Base-by-base conservation (phyloP, 2,888 invertebrate genomes). In the Tolmerus cingulatus region DNA sequence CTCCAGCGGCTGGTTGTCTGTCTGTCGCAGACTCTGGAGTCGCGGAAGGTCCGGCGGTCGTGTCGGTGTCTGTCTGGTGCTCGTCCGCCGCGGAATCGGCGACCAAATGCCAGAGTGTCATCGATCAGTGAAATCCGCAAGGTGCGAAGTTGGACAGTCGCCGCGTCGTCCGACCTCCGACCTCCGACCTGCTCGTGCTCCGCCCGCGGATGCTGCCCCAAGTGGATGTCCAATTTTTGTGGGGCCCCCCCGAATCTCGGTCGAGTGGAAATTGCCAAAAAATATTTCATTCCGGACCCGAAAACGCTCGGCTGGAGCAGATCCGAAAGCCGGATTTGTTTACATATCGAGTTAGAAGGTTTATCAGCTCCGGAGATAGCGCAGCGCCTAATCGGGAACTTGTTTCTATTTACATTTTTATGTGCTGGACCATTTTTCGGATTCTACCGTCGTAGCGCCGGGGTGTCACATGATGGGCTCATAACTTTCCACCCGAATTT, bases 91-190 rank as follows among this genome's bases (percentile, higher is more conserved):
- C 9, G 66, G 19, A 23, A 27, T 66, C 66, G 23, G 66, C 12
- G 23, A 14, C 43, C 12, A 66, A 55, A 81, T 84, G 66, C 74
- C 84, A 40, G 23, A 34, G 66, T 81, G 66, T 74, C 66, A 37
- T 46, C 66, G 55, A 74, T 84, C 84, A 66, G 66, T 66, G 66
- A 66, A 66, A 66, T 66, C 66, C 27, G 66, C 66, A 66, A 66
- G 66, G 66, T 66, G 66, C 66, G 27, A 66, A 66, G 12, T n/a
- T n/a, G 27, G 66, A 66, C 23, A 66, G 23, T 51, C 12, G 66
- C 66, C 23, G 66, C 66, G 23, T 14, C 14, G 43, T 46, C 16
- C 43, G 14, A 46, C 14, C 43, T 46, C 43, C 16, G 43, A 46
- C 4, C 4, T 46, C 1, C n/a, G 57, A 9, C 19, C 57, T 57